phyloP scores from a whole-genome alignment of 2,888 invertebrate species.

The Himalopsyche anomala region DNA sequence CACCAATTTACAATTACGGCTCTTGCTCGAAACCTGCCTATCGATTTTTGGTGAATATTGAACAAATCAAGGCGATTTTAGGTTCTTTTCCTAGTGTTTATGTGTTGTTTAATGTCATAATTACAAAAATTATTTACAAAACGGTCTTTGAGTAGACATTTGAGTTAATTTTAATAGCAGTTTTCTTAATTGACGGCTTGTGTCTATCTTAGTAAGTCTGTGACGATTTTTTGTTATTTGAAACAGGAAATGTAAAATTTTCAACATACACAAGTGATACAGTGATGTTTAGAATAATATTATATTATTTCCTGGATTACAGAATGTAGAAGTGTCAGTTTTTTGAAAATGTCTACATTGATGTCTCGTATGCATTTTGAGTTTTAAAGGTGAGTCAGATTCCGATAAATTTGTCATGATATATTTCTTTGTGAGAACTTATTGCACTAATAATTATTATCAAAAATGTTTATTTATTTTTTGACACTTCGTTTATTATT shows the following conservation, averaged over 20 bases:
- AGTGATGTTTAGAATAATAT: slow-evolving; percentile 11
- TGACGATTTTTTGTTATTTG: slow-evolving; percentile 35
- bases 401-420: slow-evolving; percentile 23
- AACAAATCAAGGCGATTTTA: slow-evolving; percentile 65
- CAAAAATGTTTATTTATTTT: slow-evolving; percentile 19
- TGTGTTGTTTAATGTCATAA: slow-evolving; percentile 42
- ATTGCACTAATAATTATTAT: neutral
- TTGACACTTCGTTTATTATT: slow-evolving; percentile 17
- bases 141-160: slow-evolving; percentile 43
- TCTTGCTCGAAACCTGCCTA: slow-evolving; percentile 42
- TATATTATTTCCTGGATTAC: slow-evolving; percentile 25
- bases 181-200: slow-evolving; percentile 29
- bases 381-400: slow-evolving; percentile 42
- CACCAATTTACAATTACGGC: slow-evolving; percentile 73
- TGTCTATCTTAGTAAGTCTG: slow-evolving; percentile 37
- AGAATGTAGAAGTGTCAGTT: slow-evolving; percentile 37
- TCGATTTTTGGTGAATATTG: slow-evolving; percentile 67
- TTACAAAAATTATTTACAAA: slow-evolving; percentile 36
- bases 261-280: neutral
- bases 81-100: slow-evolving; percentile 33
- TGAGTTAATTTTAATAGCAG: slow-evolving; percentile 43
- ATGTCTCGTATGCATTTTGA: slow-evolving; percentile 28
- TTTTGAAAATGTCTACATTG: slow-evolving; percentile 42
- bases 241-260: slow-evolving; percentile 40
- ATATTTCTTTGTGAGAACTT: slow-evolving; percentile 8